Conservation (phyloP, 2,797 vertebrate species). For the Anableps anableps region DNA sequence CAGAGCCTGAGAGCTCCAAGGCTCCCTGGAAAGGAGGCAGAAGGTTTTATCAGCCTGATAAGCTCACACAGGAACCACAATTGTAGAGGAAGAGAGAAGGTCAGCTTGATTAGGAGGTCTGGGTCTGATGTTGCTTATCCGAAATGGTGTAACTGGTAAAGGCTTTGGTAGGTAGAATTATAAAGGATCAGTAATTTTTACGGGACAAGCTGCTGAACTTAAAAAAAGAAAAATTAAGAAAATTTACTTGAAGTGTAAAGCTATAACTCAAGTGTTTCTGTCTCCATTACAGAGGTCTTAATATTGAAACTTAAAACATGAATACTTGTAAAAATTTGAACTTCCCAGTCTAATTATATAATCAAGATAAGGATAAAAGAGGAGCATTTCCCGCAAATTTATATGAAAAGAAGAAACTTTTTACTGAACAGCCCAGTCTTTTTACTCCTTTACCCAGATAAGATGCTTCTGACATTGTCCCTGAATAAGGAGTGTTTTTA, state of each 20-base stretch:
- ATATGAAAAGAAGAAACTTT: background rate
- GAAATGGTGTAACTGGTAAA: background rate
- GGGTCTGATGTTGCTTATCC: conserved; percentile 20
- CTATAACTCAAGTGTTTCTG: background rate
- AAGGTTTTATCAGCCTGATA: conserved; percentile 71
- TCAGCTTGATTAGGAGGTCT: conserved; percentile 35
- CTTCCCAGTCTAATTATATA: background rate
- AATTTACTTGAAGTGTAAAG: background rate
- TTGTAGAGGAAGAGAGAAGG: conserved; percentile 54
- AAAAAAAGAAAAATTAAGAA: background rate
- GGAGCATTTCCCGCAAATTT: background rate
- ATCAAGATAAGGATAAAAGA: background rate
- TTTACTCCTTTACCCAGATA: background rate
- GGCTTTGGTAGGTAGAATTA: background rate
- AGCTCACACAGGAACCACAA: conserved; percentile 56
- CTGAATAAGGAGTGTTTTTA: background rate
- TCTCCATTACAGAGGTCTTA: background rate
- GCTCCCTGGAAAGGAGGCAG: conserved; percentile 59
- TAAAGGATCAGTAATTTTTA: background rate
- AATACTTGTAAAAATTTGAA: background rate
- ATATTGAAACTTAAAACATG: background rate
- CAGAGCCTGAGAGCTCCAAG: conserved; percentile 30
- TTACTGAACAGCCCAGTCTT: background rate
- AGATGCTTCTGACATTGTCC: background rate
- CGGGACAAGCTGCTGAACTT: background rate